A percentile compares a stretch with the other conserved stretches of the same genome.
Evolutionary conservation across 23 tunicate species (phyloP).

Genomic region (Halocynthia aurantium): DNA sequence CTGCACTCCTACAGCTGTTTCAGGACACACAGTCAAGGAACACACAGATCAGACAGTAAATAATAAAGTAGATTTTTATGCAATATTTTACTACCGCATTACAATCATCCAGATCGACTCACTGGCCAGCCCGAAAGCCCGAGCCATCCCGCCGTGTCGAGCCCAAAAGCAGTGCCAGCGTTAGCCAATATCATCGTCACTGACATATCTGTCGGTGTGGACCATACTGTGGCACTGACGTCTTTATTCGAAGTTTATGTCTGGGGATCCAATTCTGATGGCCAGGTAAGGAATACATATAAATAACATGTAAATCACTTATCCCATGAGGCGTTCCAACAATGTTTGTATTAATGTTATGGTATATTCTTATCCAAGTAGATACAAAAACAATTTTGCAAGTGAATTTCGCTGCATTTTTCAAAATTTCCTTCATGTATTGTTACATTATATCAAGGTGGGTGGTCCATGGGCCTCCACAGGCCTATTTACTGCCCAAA

Average conservation of each 20-base stretch:
- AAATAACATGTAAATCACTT: no score
- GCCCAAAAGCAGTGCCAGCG: conserved; percentile 47
- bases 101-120: conserved; percentile 53
- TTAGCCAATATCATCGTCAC: conserved; percentile 28
- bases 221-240: conserved; percentile 77
- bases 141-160: conserved; percentile 7
- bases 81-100: not conserved
- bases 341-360: not conserved
- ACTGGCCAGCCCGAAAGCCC: conserved; percentile 73
- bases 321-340: no score
- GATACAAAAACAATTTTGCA: not conserved
- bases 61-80: not conserved
- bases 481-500: no score
- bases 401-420: not conserved
- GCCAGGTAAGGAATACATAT: no score
- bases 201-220: conserved; percentile 74
- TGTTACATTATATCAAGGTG: no score
- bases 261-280: conserved; percentile 94
- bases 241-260: conserved; percentile 50
- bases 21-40: no score
- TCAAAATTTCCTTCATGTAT: no score
- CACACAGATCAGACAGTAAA: no score
- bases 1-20: no score
- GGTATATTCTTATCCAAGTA: not conserved
- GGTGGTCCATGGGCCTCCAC: no score